Evolutionary conservation across 1,140 invertebrate genomes (phyloP).

Genomic region (Agrypnia vestita): DNA sequence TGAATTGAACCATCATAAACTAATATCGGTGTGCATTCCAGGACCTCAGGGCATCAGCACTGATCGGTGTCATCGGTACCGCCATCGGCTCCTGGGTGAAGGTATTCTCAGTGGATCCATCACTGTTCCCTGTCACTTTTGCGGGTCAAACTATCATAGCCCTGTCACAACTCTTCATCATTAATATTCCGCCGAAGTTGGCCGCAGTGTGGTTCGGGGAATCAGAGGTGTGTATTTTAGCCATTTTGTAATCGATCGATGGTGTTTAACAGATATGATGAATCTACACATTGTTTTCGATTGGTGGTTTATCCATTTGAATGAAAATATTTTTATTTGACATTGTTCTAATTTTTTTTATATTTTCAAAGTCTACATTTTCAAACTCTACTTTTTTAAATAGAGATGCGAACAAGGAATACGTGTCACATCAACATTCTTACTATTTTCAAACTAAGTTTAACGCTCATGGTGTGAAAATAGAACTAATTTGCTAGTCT

Average conservation of each 20-base stretch:
- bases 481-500: no score
- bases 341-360: no score
- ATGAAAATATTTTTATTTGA: no score
- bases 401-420: no score
- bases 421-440: no score
- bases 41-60: conserved; percentile 66
- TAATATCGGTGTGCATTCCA: conserved; percentile 59
- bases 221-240: conserved; percentile 74
- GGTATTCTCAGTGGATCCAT: conserved; percentile 74
- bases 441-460: no score
- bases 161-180: conserved; percentile 78
- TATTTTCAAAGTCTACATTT: no score
- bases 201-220: conserved; percentile 76
- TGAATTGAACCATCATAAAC: no score
- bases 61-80: conserved; percentile 64
- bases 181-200: conserved; percentile 82
- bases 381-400: no score
- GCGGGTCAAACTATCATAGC: conserved; percentile 82
- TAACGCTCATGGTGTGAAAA: no score
- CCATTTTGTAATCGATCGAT: neutral
- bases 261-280: neutral
- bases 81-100: conserved; percentile 84
- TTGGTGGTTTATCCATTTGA: conserved; percentile 43
- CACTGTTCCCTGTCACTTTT: conserved; percentile 78
- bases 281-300: neutral